phyloP scores from a whole-genome alignment of 2,888 invertebrate genomes.

The Sesamia inferens region DNA sequence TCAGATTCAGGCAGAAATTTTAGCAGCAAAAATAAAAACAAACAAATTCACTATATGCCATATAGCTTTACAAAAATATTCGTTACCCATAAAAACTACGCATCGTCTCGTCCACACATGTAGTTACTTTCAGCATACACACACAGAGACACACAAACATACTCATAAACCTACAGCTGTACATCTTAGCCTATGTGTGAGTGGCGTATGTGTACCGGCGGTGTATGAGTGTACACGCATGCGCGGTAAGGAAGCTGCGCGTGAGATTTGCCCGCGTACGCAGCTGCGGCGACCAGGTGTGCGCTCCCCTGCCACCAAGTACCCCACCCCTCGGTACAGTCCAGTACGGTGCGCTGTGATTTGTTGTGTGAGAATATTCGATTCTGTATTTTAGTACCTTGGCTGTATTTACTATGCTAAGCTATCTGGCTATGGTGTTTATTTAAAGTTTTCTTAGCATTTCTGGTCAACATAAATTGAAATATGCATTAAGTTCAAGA shows the following conservation, averaged over 20 bases:
- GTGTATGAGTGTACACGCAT: constrained; percentile 77
- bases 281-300: constrained; percentile 89
- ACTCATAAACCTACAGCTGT: constrained; percentile 45
- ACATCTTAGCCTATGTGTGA: constrained; percentile 30
- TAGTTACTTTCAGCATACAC: constrained; percentile 52
- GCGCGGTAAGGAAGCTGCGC: constrained; percentile 88
- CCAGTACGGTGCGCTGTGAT: constrained; percentile 64
- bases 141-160: constrained; percentile 34
- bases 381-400: not conserved
- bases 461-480: not conserved
- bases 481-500: not conserved
- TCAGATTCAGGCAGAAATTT: not conserved
- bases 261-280: constrained; percentile 87
- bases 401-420: not conserved
- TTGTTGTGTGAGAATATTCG: constrained; percentile 42
- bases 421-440: not conserved
- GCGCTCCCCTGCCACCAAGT: constrained; percentile 78
- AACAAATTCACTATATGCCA: constrained; percentile 3
- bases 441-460: not conserved
- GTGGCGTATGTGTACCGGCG: constrained; percentile 2
- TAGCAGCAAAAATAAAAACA: not conserved
- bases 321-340: constrained; percentile 76
- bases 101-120: constrained; percentile 35
- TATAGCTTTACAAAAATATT: constrained; percentile 12
- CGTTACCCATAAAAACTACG: constrained; percentile 39